phyloP scores from a whole-genome alignment of 1,140 invertebrate species.

The Drosophila rhopaloa region DNA sequence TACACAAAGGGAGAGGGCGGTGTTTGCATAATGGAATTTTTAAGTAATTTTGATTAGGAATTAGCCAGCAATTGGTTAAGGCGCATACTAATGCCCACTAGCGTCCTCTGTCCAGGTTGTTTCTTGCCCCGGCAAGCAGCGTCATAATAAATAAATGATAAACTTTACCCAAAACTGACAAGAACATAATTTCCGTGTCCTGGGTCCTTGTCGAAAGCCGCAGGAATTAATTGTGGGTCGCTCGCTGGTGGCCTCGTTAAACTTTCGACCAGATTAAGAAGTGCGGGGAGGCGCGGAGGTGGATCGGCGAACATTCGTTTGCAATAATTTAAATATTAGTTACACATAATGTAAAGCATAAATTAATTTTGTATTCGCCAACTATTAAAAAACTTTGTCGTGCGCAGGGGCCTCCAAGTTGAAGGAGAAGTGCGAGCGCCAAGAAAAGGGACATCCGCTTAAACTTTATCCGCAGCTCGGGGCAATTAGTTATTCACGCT shows the following conservation, averaged over 20 bases:
- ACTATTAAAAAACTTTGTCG: constrained; percentile 74
- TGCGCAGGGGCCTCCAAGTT: neutral
- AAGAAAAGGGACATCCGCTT: constrained; percentile 48
- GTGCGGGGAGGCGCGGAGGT: neutral
- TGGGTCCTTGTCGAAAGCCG: constrained; percentile 43
- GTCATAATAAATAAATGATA: constrained; percentile 66
- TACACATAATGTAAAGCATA: constrained; percentile 82
- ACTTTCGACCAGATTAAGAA: constrained; percentile 45
- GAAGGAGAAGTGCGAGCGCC: neutral
- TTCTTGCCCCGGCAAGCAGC: constrained; percentile 37
- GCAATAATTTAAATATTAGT: constrained; percentile 81
- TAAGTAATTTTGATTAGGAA: constrained; percentile 59
- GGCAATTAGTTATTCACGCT: constrained; percentile 84
- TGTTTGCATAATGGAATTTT: constrained; percentile 65
- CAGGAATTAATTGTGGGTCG: constrained; percentile 72
- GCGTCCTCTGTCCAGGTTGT: constrained; percentile 11
- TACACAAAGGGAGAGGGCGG: constrained; percentile 18
- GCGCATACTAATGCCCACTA: constrained; percentile 55
- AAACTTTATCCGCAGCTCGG: constrained; percentile 55
- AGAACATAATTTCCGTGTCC: constrained; percentile 66
- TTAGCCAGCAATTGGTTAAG: constrained; percentile 64
- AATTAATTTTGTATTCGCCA: constrained; percentile 81
- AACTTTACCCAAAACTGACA: constrained; percentile 61
- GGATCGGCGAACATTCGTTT: constrained; percentile 46
- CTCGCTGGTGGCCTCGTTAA: constrained; percentile 50